Base-by-base conservation (phyloP, 2,888 invertebrate genomes). In the Priocnemis perturbator region DNA sequence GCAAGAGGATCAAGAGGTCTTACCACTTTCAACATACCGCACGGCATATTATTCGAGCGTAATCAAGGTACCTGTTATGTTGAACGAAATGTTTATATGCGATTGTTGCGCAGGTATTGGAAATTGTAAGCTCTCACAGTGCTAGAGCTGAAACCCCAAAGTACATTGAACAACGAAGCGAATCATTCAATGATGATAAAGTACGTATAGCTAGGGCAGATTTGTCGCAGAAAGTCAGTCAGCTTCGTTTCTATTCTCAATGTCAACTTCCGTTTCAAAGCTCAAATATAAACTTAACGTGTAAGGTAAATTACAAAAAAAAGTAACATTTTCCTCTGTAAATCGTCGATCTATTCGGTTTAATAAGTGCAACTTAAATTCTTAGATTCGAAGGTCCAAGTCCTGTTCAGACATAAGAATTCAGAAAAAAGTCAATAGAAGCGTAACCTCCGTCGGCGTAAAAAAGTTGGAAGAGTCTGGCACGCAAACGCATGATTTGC, bases 401-500 rank as follows among this genome's bases (percentile, higher is more conserved):
- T 94, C 94, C 2, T 94, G 93, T 79, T 93, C 94, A 0, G 92
- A 93, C 74, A 91, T 93, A 79, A 90, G 91, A 79, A 90, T 71
- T 17, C 71, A 77, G 7, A 78, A 76, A 44, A 72, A 74, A 65
- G 56, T 58, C 19, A 19, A 23, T 47, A 48, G 69, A 68, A 64
- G 83, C 59, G 53, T 71, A 0, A 63, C 14, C 2, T 37, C 37
- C 37, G 37, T 20, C 17, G 74, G 68, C 9, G 20, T 63, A 11
- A 83, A 77, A 64, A 76, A 68, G 63, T 79, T 78, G 23, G 83
- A 85, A 60, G 85, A 87, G 21, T 79, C 82, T 9, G 88, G 89
- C 37, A 93, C 93, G 0, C 96, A 96, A 89, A 96, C 96, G 14
- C 91, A 93, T 61, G 93, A 94, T 84, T 89, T 92, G 77, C 74